Percentiles rank a stretch among this genome's conserved stretches.
Evolutionary conservation across 1,140 invertebrate genomes (phyloP).

Genomic region (Platyscapa corneri): DNA sequence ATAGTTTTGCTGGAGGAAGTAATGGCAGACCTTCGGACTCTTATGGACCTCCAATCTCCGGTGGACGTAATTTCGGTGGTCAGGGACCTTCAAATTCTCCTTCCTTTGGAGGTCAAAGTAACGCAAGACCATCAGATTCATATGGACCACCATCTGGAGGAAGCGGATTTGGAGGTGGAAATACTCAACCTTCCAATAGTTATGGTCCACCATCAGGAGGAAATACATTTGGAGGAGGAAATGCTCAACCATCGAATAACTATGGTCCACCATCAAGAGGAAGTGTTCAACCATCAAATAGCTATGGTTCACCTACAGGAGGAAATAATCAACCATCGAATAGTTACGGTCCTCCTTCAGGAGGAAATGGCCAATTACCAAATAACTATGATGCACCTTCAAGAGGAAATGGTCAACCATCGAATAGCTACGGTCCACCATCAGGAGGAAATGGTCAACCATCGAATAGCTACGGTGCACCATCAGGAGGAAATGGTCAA

Average conservation of each 20-base stretch:
- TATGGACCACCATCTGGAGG: slow-evolving; percentile 68
- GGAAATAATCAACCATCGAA: slow-evolving; percentile 59
- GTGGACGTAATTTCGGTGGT: slow-evolving; percentile 53
- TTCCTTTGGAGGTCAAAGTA: slow-evolving; percentile 34
- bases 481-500: slow-evolving; percentile 53
- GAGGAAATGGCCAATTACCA: slow-evolving; percentile 57
- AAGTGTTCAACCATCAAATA: slow-evolving; percentile 32
- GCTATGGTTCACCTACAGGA: slow-evolving; percentile 59
- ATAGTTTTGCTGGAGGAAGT: slow-evolving; percentile 56
- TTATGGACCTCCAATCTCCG: slow-evolving; percentile 74
- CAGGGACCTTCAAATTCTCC: slow-evolving; percentile 37
- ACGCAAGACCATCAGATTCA: slow-evolving; percentile 60
- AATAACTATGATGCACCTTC: slow-evolving; percentile 50
- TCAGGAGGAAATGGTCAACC: slow-evolving; percentile 51
- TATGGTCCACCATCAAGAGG: slow-evolving; percentile 60
- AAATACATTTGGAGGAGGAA: slow-evolving; percentile 41
- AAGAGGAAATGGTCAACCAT: slow-evolving; percentile 27
- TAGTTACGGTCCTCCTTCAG: slow-evolving; percentile 42
- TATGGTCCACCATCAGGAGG: slow-evolving; percentile 60
- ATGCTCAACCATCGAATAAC: slow-evolving; percentile 15
- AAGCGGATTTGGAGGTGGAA: slow-evolving; percentile 41
- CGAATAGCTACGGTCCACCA: slow-evolving; percentile 48
- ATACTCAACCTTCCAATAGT: slow-evolving; percentile 28
- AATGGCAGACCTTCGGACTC: slow-evolving; percentile 62
- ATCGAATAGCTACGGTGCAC: slow-evolving; percentile 47